Evolutionary conservation across 2,888 invertebrate genomes (phyloP), one percentile per base, ranked within the genome.

Genomic region (Elegia similella): DNA sequence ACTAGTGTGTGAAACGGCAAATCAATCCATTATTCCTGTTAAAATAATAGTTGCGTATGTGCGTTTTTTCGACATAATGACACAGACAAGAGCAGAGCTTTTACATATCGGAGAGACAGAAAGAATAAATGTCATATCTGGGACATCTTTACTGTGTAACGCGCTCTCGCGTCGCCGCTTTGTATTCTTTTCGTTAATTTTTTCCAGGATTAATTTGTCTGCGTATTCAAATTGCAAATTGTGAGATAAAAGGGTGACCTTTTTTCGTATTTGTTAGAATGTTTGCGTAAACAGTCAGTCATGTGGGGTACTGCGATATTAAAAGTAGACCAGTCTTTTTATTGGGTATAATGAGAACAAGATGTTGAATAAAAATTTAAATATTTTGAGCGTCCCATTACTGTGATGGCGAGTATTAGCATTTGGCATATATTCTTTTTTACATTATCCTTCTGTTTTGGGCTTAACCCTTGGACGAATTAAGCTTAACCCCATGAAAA

Each of bases 181-280:
- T 82, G 79, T 84, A 77, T 83, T 80, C 78, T 82, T 84, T 87
- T 78, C 79, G 75, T 80, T 79, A 81, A 78, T 84, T 88, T 87
- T 88, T 85, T 78, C 76, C 74, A 66, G 84, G 84, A 86, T 88
- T 88, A 85, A 88, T 88, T 87, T 88, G 88, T 87, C 86, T 86
- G 84, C 83, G 88, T 83, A 88, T 89, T 86, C 86, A 88, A 88
- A 90, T 86, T 85, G 84, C 86, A 85, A 85, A 88, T 88, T 84
- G 80, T 78, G 84, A 82, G 78, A 86, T 86, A 83, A 84, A 86
- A 80, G 82, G 76, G 76, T 82, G 78, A 81, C 81, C 82, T 29
- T 55, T 82, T 84, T 84, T 80, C 74, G 73, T 68, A 74, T 77
- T 72, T 72, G 68, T 66, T 67, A 54, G 57, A 63, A 64, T 65